Base-by-base conservation (phyloP, 2,888 invertebrate species). In the Acanthosoma haemorrhoidale region DNA sequence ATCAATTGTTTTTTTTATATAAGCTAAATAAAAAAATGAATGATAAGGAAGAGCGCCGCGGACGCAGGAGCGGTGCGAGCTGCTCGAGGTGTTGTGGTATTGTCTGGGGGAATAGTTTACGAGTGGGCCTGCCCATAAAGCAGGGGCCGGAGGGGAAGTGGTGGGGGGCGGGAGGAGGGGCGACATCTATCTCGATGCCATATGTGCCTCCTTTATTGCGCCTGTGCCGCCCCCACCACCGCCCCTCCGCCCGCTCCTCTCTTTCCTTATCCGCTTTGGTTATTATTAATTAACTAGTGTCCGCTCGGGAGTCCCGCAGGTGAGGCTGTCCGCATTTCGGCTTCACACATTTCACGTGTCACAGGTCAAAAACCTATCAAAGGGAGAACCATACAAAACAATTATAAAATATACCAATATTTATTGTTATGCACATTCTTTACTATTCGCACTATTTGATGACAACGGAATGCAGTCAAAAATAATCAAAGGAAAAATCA, bases 151-250 rank as follows among this genome's bases (percentile, higher is more conserved):
- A 51, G 69, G 66, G 70, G 68, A 68, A 61, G 64, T 29, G 68
- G 32, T 15, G 43, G 68, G 31, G 38, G 58, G 41, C 68, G 39
- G 43, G 67, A 70, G 72, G 70, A 63, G 71, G 36, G 41, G 31
- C 71, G 31, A 31, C 66, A 29, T 32, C 71, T 67, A 34, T 43
- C 64, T 60, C 66, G 31, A 41, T 38, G 70, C 70, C 71, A 71
- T 73, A 73, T 73, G 73, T 70, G 73, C 63, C 66, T 71, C 67
- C 69, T 73, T 69, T 70, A 70, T 71, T 73, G 75, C 75, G 72
- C 75, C 72, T 69, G 72, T 71, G 70, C 73, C 71, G 68, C 60
- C 73, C 73, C 57, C 59, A 60, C 72, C 21, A 69, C 66, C 58
- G 25, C 68, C 69, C 31, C 69, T 64, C 57, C 64, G 58, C 38